Evolutionary conservation across 1,140 invertebrate genomes (phyloP).

Genomic region (Drosophila equinoxialis): DNA sequence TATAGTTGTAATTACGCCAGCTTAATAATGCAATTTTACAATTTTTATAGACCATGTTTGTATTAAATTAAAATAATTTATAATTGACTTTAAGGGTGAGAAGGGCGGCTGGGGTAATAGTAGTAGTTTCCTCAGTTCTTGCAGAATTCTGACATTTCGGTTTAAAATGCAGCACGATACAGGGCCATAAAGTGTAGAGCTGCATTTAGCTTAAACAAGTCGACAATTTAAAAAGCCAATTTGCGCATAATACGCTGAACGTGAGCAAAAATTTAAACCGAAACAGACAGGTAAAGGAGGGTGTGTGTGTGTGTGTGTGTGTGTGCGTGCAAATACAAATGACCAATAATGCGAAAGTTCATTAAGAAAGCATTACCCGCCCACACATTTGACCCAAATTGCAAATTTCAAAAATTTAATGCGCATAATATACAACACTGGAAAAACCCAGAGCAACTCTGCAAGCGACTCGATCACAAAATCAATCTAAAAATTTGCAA

Average conservation of each 20-base stretch:
- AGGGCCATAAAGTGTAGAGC: constrained; percentile 73
- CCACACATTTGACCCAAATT: constrained; percentile 63
- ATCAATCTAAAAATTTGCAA: neutral
- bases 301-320: constrained; percentile 20
- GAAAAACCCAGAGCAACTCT: neutral
- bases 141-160: constrained; percentile 63
- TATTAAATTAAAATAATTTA: constrained; percentile 64
- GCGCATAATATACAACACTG: constrained; percentile 31
- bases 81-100: constrained; percentile 60
- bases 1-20: constrained; percentile 64
- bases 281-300: constrained; percentile 11
- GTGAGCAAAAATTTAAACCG: constrained; percentile 73
- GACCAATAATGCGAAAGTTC: constrained; percentile 65
- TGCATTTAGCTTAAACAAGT: constrained; percentile 77
- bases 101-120: constrained; percentile 2
- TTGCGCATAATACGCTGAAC: constrained; percentile 77
- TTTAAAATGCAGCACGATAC: constrained; percentile 77
- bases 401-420: constrained; percentile 10
- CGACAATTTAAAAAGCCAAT: constrained; percentile 81
- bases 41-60: constrained; percentile 47
- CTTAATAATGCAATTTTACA: constrained; percentile 73
- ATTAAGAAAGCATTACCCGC: constrained; percentile 67
- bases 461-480: neutral
- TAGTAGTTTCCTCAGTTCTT: constrained; percentile 19
- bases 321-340: constrained; percentile 45